These are phyloP conservation scores for Anser brachyrhynchus DNA, from an alignment of 2,113 vertebrate genomes.

Conservation along the genomic window DNA sequence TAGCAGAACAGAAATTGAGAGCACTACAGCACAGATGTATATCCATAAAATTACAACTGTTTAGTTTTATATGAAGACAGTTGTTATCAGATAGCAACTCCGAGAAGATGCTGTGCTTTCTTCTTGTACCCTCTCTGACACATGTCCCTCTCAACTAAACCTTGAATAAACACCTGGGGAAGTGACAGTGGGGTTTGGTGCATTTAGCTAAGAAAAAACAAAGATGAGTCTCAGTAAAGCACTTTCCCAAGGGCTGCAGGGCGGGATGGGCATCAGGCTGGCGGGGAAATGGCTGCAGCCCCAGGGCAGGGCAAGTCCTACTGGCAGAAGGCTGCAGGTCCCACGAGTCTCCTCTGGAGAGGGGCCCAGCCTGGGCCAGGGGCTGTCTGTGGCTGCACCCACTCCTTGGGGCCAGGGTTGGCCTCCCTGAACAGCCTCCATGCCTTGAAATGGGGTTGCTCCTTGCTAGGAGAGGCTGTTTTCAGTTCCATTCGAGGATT, in stretches of 20 bases:
- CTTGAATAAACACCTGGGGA: background rate
- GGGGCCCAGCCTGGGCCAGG: conserved; percentile 51
- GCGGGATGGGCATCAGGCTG: conserved; percentile 36
- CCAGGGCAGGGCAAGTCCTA: conserved; percentile 70
- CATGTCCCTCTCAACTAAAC: background rate
- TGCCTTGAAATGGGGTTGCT: background rate
- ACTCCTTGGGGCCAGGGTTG: conserved; percentile 21
- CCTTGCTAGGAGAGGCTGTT: background rate
- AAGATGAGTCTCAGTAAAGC: conserved; percentile 40
- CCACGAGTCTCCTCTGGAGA: conserved; percentile 56
- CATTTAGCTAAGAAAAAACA: conserved; percentile 15
- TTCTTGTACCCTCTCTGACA: background rate
- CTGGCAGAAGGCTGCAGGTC: conserved; percentile 70
- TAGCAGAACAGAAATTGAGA: background rate
- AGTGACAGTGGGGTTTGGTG: background rate
- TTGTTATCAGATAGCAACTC: background rate
- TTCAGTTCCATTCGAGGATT: background rate
- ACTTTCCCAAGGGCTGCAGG: conserved; percentile 56
- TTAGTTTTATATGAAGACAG: conserved; percentile 3
- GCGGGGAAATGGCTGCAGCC: conserved; percentile 53
- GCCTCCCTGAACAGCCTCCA: conserved; percentile 17
- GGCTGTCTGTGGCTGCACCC: conserved; percentile 53
- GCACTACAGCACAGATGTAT: background rate
- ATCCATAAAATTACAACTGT: background rate
- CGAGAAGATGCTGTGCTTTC: background rate